Base-by-base conservation (phyloP, 2,113 vertebrate species). In the Vanacampus margaritifer region DNA sequence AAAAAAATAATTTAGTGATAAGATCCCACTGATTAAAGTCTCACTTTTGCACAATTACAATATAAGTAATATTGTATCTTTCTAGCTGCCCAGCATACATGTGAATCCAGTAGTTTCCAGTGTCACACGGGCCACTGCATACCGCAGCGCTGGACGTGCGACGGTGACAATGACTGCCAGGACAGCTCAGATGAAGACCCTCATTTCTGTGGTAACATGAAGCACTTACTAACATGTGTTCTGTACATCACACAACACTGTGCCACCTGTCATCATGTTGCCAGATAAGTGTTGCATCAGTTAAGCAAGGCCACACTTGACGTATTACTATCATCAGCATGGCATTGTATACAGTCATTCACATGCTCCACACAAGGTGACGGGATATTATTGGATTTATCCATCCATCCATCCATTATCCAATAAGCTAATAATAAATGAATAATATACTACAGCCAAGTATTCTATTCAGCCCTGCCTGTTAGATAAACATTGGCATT, bases 91-190 rank as follows among this genome's bases (percentile, higher is more conserved):
- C 95, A 92, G 43, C 96, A 97, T 80, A 99, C 96, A 1, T 99
- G 97, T 0, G 96, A 98, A 83, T 90, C 95, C 67, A 94, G 92
- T 82, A 97, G 96, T 80, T 99, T 98, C 90, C 95, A 96, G 89
- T 99, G 97, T 76, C 95, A 84, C 68, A 98, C 97, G 0, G 95
- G 95, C 12, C 96, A 99, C 91, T 98, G 97, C 69, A 96, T 98
- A 78, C 97, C 96, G 0, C 94, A 94, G 89, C 93, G 95, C 61
- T 99, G 97, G 97, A 94, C 94, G 0, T 99, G 97, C 6, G 97
- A 98, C 0, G 97, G 97, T 0, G 97, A 99, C 3, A 83, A 93
- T 0, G 97, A 99, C 88, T 99, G 97, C 86, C 96, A 97, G 82
- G 97, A 99, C 0, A 91, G 94, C 68, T 98, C 96, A 0, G 97